Evolutionary conservation across 2,113 vertebrate species (phyloP).

Genomic region (Xenopus borealis): DNA sequence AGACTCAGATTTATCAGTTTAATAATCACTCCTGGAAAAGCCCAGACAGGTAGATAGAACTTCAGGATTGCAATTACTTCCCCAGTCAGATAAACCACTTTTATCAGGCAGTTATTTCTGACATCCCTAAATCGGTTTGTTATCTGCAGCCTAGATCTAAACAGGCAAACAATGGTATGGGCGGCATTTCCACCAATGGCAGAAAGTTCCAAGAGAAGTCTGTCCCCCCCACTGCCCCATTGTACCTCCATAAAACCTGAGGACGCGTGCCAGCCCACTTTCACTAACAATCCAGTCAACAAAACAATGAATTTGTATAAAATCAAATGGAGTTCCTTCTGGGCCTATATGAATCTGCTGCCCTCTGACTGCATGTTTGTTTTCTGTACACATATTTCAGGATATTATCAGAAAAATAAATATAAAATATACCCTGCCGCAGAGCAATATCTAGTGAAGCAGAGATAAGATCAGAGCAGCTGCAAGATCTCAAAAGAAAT

Average conservation of each 20-base stretch:
- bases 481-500: conserved; percentile 23
- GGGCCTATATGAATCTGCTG: neutral
- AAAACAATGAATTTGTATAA: neutral
- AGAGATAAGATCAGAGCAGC: conserved; percentile 40
- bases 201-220: conserved; percentile 53
- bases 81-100: conserved; percentile 61
- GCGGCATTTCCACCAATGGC: conserved; percentile 30
- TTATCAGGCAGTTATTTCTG: conserved; percentile 60
- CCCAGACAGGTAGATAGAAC: conserved; percentile 68
- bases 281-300: too few relatives aligned
- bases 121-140: conserved; percentile 57
- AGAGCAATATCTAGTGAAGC: conserved; percentile 40
- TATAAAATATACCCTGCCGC: conserved; percentile 21
- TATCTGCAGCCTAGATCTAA: conserved; percentile 58
- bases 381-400: conserved; percentile 2
- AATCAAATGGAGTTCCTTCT: conserved; percentile 7
- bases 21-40: conserved; percentile 60
- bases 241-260: neutral
- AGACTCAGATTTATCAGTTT: conserved; percentile 59
- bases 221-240: conserved; percentile 5
- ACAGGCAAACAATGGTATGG: conserved; percentile 36
- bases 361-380: neutral
- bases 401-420: conserved; percentile 27
- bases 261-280: too few relatives aligned
- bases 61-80: conserved; percentile 67